Base-by-base conservation (phyloP, 2,113 vertebrate species). In the Nymphicus hollandicus region DNA sequence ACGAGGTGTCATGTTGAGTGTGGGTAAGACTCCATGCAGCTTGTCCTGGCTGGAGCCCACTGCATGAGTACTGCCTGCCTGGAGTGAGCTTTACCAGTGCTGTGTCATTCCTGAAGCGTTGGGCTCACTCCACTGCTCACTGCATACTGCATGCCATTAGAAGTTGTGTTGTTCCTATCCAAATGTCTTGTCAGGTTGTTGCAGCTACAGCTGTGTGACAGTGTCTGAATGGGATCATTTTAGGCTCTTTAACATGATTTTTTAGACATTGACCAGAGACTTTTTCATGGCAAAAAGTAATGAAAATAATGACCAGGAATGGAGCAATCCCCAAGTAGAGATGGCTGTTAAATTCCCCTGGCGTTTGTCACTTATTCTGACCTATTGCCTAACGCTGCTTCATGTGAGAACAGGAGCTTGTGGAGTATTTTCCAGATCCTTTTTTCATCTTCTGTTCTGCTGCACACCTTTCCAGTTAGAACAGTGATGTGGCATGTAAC, bases 1-100 rank as follows among this genome's bases (percentile, higher is more conserved):
- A 25, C 0, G 17, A 86, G 9, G 19, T 69, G 63, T 88, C 0
- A 0, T 72, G 28, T 93, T 66, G 27, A 55, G 3, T 1, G 0
- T 35, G 47, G 25, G 8, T 72, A 20, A 71, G 46, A 17, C 31
- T 81, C 5, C 17, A 17, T 49, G 7, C 28, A 46, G 46, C 24
- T 86, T 79, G n/a, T 76, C n/a, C 63, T 66, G 16, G 43, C 29
- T 89, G 78, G 83, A 94, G 69, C 31, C 8, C 27, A 8, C 37
- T 52, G 20, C 41, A 14, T 14, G 55, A 61, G 44, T 17, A 8
- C 28, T 49, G 53, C 46, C 93, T 86, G 41, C 37, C 63, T 81
- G 65, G 60, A 79, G 44, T 52, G 43, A 87, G 41, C 58, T 86
- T 77, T 70, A 47, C 58, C 24, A 55, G 31, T n/a, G 9, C 24